phyloP scores from a whole-genome alignment of 1,140 invertebrate species.

The Orchesella cincta region DNA sequence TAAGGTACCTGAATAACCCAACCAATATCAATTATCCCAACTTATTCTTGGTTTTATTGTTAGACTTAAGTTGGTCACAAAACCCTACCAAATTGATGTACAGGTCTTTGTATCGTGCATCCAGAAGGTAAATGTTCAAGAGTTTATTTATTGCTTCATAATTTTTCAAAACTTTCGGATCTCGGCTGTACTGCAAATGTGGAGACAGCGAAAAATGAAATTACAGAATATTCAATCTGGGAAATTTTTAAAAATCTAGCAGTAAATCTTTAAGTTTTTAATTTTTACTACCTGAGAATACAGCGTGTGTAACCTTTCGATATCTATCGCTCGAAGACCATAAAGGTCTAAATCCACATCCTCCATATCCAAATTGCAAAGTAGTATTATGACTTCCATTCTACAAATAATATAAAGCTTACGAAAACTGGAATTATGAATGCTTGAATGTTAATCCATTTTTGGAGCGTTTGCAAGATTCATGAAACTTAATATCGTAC shows the following conservation, averaged over 20 bases:
- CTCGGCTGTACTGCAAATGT: slow-evolving; percentile 38
- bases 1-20: slow-evolving; percentile 54
- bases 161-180: slow-evolving; percentile 40
- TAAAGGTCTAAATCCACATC: neutral
- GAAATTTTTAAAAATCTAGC: slow-evolving; percentile 40
- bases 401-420: neutral
- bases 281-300: neutral
- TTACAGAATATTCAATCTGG: too few species aligned
- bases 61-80: too few species aligned
- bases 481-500: too few species aligned
- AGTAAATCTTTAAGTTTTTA: too few species aligned
- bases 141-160: slow-evolving; percentile 34
- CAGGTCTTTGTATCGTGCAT: slow-evolving; percentile 41
- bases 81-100: slow-evolving; percentile 52
- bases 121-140: slow-evolving; percentile 40
- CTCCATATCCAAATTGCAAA: neutral
- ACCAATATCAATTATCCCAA: neutral
- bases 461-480: neutral
- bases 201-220: slow-evolving; percentile 28
- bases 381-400: neutral
- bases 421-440: slow-evolving; percentile 43
- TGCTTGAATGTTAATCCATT: neutral
- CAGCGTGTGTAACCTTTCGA: neutral
- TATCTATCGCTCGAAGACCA: neutral
- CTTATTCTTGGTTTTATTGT: neutral